A percentile compares a stretch with the other conserved stretches of the same genome.
These are phyloP conservation scores for Argyrosomus japonicus DNA, from an alignment of 2,113 vertebrate species.

Conservation along the genomic window DNA sequence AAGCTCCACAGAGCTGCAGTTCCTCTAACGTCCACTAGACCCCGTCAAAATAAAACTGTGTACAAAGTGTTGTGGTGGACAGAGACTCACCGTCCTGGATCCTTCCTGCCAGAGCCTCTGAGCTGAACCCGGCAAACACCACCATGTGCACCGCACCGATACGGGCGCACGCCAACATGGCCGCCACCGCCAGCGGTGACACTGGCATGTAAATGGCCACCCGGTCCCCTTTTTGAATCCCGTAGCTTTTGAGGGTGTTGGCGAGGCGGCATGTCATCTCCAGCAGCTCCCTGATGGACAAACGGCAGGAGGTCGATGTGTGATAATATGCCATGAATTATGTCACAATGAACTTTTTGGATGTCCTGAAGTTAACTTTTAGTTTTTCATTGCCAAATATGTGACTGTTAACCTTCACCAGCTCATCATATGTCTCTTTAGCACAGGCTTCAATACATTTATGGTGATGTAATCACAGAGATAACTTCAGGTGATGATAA, in stretches of 20 bases:
- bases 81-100: conserved; percentile 90
- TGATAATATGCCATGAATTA: too few relatives aligned
- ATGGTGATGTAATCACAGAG: background rate
- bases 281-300: conserved; percentile 87
- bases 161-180: conserved; percentile 93
- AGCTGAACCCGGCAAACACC: conserved; percentile 94
- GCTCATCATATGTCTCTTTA: background rate
- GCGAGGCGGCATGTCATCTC: conserved; percentile 94
- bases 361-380: background rate
- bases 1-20: background rate
- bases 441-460: background rate
- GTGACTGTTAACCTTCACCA: background rate
- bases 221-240: conserved; percentile 88
- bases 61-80: background rate
- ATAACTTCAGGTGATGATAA: background rate
- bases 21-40: background rate
- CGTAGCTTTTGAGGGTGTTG: conserved; percentile 90
- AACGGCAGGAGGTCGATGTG: background rate
- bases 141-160: conserved; percentile 92
- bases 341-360: too few relatives aligned
- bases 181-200: conserved; percentile 89
- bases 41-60: background rate
- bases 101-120: conserved; percentile 89
- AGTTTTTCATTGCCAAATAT: background rate
- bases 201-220: conserved; percentile 94